Evolutionary conservation across 2,113 vertebrate genomes (phyloP), one percentile per base, ranked within the genome.

Genomic region (Laticauda colubrina): DNA sequence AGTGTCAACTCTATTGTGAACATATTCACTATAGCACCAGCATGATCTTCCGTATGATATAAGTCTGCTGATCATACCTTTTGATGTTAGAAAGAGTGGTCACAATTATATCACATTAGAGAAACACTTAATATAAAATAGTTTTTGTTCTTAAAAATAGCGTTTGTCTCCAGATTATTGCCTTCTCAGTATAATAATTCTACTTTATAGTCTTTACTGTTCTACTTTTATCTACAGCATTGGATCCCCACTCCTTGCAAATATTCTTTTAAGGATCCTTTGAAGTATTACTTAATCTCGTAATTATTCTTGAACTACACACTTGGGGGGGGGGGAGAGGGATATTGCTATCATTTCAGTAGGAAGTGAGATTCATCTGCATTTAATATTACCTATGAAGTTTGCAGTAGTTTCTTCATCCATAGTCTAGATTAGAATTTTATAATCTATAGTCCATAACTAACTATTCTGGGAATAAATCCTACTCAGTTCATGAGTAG

Each of bases 1-100:
- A 98, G 98, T 97, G 96, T 86, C 93, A 96, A 94, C 94, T 96
- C 96, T 95, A 96, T 93, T 97, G 96, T 96, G 96, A 97, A 95
- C 95, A 93, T 96, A 95, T 96, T 97, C 95, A 95, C 94, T 96
- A 95, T 95, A 96, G 96, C 93, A 91, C 94, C 95, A 96, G 94
- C 8, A 0, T 94, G 94, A 92, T 95, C 96, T 95, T 95, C 95
- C 93, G 56, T 94, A 94, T 91, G 94, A 94, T 91, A 94, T 91
- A 95, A 94, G 93, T 92, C 95, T 94, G 92, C 88, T 69, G 90
- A 94, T 90, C 95, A 95, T 96, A 91, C 51, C 92, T 95, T 94
- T 94, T 94, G 85, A 93, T 93, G 92, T 92, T 92, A 85, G 93
- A 89, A 0, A 96, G 93, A 95, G 93, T 89, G 92, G 94, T 93